These are phyloP conservation scores for Xestobium rufovillosum DNA, from an alignment of 2,888 invertebrate species.

Conservation along the genomic window DNA sequence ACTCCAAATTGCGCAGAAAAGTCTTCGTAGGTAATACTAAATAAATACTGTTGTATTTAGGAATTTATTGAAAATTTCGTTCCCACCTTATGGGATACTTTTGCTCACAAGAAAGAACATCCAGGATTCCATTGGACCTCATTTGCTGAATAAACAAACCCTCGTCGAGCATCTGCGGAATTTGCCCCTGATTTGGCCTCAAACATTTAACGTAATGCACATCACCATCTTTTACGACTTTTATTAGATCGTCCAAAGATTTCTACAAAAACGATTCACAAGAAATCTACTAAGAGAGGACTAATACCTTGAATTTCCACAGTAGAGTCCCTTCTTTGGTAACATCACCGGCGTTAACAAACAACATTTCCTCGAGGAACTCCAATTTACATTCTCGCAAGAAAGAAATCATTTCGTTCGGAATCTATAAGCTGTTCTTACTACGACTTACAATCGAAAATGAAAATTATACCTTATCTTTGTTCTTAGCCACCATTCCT, in stretches of 20 bases:
- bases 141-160: neutral
- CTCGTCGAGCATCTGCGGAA: neutral
- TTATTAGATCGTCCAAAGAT: constrained; percentile 1
- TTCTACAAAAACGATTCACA: constrained; percentile 1
- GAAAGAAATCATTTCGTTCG: constrained; percentile 30
- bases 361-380: constrained; percentile 20
- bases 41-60: too few species aligned
- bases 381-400: constrained; percentile 21
- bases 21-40: too few species aligned
- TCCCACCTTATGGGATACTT: neutral
- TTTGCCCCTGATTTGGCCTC: neutral
- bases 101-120: neutral
- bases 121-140: neutral
- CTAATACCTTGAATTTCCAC: constrained; percentile 36
- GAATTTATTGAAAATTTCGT: too few species aligned
- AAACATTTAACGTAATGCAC: constrained; percentile 1
- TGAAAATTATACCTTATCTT: constrained; percentile 37
- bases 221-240: neutral
- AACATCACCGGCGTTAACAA: constrained; percentile 21
- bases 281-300: too few species aligned
- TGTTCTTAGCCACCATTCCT: constrained; percentile 38
- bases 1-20: too few species aligned
- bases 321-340: constrained; percentile 29
- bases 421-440: constrained; percentile 19
- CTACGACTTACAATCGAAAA: neutral